phyloP scores from a whole-genome alignment of 2,113 vertebrate genomes.

The Geococcyx californianus region DNA sequence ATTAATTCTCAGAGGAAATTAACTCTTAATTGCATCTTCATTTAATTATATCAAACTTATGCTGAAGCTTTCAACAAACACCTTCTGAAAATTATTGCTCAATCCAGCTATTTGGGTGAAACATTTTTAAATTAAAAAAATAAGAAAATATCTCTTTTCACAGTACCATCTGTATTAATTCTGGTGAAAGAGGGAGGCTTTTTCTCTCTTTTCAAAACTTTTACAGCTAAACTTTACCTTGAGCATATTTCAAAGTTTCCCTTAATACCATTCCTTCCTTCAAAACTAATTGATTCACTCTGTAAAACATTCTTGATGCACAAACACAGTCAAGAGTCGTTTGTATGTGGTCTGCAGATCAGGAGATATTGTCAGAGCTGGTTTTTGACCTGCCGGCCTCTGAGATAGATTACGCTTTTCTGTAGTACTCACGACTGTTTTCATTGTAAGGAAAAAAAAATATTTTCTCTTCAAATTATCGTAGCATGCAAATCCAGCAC shows the following conservation, averaged over 20 bases:
- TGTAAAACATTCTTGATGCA: constrained; percentile 6
- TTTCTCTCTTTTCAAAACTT: neutral
- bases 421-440: neutral
- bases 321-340: neutral
- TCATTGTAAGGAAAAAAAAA: neutral
- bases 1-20: neutral
- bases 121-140: neutral
- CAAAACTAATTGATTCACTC: neutral
- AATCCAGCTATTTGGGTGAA: neutral
- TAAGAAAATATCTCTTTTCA: neutral
- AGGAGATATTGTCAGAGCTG: neutral
- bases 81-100: neutral
- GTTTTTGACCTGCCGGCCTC: neutral
- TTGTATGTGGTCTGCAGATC: neutral
- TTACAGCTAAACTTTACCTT: neutral
- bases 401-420: neutral
- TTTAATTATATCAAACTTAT: neutral
- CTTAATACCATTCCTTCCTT: neutral
- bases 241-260: neutral
- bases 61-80: neutral
- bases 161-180: neutral
- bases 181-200: neutral
- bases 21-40: neutral
- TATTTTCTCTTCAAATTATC: neutral
- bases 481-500: neutral